phyloP scores from a whole-genome alignment of 1,140 invertebrate genomes.

The Atta colombica region DNA sequence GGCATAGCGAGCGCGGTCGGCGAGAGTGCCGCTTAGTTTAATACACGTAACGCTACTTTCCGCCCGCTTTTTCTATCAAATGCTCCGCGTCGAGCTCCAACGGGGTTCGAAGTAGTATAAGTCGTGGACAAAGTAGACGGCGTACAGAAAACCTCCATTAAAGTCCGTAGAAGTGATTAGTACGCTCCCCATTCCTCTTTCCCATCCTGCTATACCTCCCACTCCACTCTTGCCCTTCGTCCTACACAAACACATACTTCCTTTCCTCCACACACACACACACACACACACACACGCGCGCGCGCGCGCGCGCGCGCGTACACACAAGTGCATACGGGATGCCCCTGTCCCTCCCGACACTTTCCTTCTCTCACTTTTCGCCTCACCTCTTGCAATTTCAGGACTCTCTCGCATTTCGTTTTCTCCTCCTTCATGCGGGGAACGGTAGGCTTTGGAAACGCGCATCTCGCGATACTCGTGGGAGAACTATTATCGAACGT shows the following conservation, averaged over 20 bases:
- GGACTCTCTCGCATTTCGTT: slow-evolving; percentile 50
- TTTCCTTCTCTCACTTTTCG: neutral
- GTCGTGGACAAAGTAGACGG: slow-evolving; percentile 86
- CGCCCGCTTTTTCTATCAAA: slow-evolving; percentile 83
- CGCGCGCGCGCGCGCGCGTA: neutral
- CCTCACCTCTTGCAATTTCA: slow-evolving; percentile 33
- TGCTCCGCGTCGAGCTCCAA: slow-evolving; percentile 78
- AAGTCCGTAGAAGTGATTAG: slow-evolving; percentile 87
- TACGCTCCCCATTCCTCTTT: slow-evolving; percentile 77
- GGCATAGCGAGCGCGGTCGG: slow-evolving; percentile 46
- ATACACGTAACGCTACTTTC: slow-evolving; percentile 85
- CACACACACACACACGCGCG: neutral
- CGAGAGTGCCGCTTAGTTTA: slow-evolving; percentile 82
- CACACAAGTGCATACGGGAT: neutral
- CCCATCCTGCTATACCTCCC: slow-evolving; percentile 39
- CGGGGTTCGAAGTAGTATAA: slow-evolving; percentile 83
- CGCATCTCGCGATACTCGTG: slow-evolving; percentile 33
- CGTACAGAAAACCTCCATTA: slow-evolving; percentile 87
- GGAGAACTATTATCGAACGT: slow-evolving; percentile 59
- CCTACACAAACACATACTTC: slow-evolving; percentile 15
- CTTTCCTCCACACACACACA: neutral
- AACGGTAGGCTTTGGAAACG: slow-evolving; percentile 37
- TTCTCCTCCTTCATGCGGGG: slow-evolving; percentile 15
- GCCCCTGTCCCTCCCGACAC: slow-evolving; percentile 30
- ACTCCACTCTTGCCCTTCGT: slow-evolving; percentile 50